phyloP scores from a whole-genome alignment of 2,113 vertebrate species.

The Cochlearius cochlearius region DNA sequence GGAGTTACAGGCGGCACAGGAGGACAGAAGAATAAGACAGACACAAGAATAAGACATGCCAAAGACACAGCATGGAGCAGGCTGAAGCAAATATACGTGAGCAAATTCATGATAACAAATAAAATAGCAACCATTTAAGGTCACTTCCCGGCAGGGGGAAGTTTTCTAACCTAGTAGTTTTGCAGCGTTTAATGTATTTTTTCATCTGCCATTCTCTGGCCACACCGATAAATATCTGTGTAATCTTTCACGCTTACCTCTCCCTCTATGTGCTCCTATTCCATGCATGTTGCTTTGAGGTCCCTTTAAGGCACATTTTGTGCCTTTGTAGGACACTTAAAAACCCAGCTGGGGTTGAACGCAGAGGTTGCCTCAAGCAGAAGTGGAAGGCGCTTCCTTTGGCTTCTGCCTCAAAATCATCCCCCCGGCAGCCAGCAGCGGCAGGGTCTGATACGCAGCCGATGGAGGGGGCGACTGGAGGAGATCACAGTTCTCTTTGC shows the following conservation, averaged over 20 bases:
- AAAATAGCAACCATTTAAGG: not conserved
- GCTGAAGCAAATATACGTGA: not conserved
- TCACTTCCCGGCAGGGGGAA: not conserved
- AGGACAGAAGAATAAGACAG: not conserved
- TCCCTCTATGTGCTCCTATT: not conserved
- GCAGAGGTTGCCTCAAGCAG: not conserved
- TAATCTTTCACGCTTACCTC: not conserved
- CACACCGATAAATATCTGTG: not conserved
- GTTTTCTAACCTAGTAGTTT: not conserved
- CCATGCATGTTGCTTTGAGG: not conserved
- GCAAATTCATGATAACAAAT: not conserved
- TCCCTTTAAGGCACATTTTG: not conserved
- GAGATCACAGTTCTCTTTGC: accelerated
- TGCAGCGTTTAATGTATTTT: not conserved
- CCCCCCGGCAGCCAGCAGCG: not conserved
- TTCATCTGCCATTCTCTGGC: not conserved
- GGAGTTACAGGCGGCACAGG: not conserved
- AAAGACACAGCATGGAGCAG: not conserved
- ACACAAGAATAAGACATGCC: not conserved
- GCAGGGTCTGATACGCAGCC: accelerated
- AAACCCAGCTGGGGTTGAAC: accelerated
- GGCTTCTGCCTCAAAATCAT: not conserved
- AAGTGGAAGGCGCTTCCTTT: not conserved
- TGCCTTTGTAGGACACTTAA: not conserved
- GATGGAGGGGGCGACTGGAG: accelerated